A percentile compares a stretch with the other conserved stretches of the same genome.
Conservation (phyloP, 2,113 vertebrate species). For the Vulpes vulpes region DNA sequence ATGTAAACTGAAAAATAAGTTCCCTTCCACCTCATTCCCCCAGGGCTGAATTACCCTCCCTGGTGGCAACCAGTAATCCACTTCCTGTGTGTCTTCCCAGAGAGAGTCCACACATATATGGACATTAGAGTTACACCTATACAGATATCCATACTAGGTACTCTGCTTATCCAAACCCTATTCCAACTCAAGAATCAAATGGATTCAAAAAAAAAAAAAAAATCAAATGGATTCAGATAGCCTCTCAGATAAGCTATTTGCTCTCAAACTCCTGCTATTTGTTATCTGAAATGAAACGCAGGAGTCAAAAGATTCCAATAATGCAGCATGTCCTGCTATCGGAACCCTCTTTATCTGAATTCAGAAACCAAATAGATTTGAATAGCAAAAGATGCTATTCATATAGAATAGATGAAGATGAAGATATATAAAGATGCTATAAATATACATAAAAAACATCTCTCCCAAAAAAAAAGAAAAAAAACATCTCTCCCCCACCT, state of each 20-base stretch:
- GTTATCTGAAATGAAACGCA: not conserved
- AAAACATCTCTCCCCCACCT: not conserved
- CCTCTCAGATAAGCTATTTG: not conserved
- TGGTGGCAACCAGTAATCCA: not conserved
- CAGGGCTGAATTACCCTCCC: not conserved
- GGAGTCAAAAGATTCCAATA: not conserved
- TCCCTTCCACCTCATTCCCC: not conserved
- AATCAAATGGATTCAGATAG: not conserved
- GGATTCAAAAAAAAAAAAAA: not conserved
- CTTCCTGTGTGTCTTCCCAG: not conserved
- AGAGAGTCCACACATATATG: not conserved
- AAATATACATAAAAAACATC: not conserved
- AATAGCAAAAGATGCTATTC: not conserved
- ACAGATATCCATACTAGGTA: not conserved
- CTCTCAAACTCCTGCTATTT: not conserved
- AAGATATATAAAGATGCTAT: not conserved
- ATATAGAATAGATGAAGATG: too few relatives aligned
- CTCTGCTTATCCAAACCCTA: not conserved
- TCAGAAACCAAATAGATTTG: not conserved
- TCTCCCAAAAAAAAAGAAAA: not conserved
- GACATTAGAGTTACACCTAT: not conserved
- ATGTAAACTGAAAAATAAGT: conserved; percentile 33
- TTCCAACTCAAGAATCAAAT: not conserved
- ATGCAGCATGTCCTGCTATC: not conserved
- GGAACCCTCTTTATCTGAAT: not conserved